Evolutionary conservation across 2,888 invertebrate species (phyloP), one percentile per base, ranked within the genome.

Genomic region (Anarsia innoxiella): DNA sequence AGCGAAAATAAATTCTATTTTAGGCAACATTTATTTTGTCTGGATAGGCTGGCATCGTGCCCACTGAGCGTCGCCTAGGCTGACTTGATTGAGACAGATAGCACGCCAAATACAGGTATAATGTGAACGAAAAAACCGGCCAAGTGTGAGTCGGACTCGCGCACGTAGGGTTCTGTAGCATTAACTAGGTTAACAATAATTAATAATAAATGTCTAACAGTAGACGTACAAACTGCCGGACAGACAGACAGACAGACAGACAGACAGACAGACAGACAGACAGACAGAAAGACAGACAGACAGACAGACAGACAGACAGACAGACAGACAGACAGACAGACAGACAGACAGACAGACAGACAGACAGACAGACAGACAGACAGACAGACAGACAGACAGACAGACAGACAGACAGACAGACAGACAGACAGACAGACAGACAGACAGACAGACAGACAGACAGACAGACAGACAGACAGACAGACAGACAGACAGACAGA

Each of bases 21-120:
- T 44, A 50, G 51, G 53, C 51, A 53, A 45, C 62, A 63, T 74
- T 68, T 62, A 64, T 72, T 63, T 60, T 58, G 67, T 58, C 66
- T 51, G 59, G 52, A 52, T 56, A 47, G 39, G 49, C 52, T 72
- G 74, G 71, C 65, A 31, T 26, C 14, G 23, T 59, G 77, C 75
- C 74, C 71, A 63, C 56, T 57, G 60, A 54, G 57, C 59, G 53
- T 49, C 39, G 14, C n/a, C n/a, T n/a, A n/a, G n/a, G n/a, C n/a
- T n/a, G n/a, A 13, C 1, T 6, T 2, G 11, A n/a, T 26, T 25
- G 26, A 33, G 13, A 25, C n/a, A 23, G 19, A 19, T 19, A 19
- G 19, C n/a, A n/a, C n/a, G n/a, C n/a, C n/a, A n/a, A n/a, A n/a
- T n/a, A n/a, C n/a, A n/a, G n/a, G n/a, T n/a, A n/a, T n/a, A n/a